A percentile compares a stretch with the other conserved stretches of the same genome.
phyloP scores from a whole-genome alignment of 2,113 vertebrate genomes.

The Hymenochirus boettgeri region DNA sequence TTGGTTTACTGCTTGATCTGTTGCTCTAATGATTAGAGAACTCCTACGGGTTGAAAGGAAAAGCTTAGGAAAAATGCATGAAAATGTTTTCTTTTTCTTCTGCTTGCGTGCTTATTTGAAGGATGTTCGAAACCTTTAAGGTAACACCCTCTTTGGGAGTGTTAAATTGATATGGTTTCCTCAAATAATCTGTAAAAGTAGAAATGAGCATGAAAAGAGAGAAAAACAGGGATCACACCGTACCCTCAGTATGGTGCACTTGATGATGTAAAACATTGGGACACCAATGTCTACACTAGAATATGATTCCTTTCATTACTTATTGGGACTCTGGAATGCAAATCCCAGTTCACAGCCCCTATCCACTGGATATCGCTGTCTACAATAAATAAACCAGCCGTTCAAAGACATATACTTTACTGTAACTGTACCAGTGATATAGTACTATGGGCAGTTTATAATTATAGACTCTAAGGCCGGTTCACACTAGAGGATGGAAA shows the following conservation, averaged over 20 bases:
- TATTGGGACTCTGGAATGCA: background rate
- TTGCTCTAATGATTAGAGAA: slow-evolving; percentile 37
- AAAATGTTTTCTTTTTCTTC: slow-evolving; percentile 32
- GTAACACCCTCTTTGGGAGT: slow-evolving; percentile 35
- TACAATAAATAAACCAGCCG: too few species aligned
- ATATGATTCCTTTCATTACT: background rate
- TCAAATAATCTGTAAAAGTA: slow-evolving; percentile 26
- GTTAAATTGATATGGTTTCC: slow-evolving; percentile 25
- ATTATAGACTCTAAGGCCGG: too few species aligned
- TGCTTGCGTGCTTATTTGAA: slow-evolving; percentile 23
- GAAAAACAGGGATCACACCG: background rate
- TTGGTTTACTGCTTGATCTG: slow-evolving; percentile 32
- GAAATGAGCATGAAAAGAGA: background rate
- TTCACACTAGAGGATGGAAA: too few species aligned
- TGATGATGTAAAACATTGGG: too few species aligned
- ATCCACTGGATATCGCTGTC: too few species aligned
- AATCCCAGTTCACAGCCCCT: background rate
- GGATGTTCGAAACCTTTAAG: slow-evolving; percentile 30
- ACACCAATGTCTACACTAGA: background rate
- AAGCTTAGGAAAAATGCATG: slow-evolving; percentile 17
- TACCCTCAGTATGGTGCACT: background rate
- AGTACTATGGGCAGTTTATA: too few species aligned
- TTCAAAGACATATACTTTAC: too few species aligned
- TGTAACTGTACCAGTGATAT: too few species aligned
- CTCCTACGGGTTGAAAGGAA: slow-evolving; percentile 38